Evolutionary conservation across 2,888 invertebrate genomes (phyloP), one percentile per base, ranked within the genome.

Genomic region (Colletes collaris): DNA sequence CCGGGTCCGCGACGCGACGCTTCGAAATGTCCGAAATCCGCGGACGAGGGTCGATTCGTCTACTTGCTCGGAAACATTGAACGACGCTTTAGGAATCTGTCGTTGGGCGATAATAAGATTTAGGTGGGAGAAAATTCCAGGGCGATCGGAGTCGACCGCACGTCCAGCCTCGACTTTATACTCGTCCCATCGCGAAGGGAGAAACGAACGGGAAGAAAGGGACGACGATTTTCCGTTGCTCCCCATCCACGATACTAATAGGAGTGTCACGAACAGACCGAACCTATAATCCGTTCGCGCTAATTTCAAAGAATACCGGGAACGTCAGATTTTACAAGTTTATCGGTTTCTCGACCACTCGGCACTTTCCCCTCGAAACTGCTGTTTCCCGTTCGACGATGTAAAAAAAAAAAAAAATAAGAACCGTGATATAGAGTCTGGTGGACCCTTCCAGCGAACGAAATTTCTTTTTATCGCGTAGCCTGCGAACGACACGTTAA

Each of bases 201-300:
- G 63, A 53, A 55, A 59, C 49, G 40, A 60, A n/a, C 11, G 60
- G 53, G 67, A 74, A 67, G 65, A 60, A 76, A 60, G 16, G 53
- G 52, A 60, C 59, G 46, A 63, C 50, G 67, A 76, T 75, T 80
- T 70, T 64, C 64, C 46, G 6, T 35, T 44, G 53, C 69, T 53
- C 68, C 73, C 59, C 46, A 62, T 67, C 79, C 56, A 27, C 75
- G 70, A 63, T 58, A 66, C 83, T 80, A 83, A 83, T 85, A 85
- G 85, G 83, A 86, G 85, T 89, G 89, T 88, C 89, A 88, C 81
- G 79, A 84, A 52, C 89, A 88, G 87, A 79, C 35, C 74, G 63
- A 67, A 72, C 81, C 82, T 84, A 86, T 88, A 88, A 87, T 87
- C 87, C 80, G 76, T 83, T 87, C 81, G 87, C 83, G 87, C 86